A percentile compares a stretch with the other conserved stretches of the same genome.
These are phyloP conservation scores for Macropis europaea DNA, from an alignment of 2,888 invertebrate species.

Conservation along the genomic window DNA sequence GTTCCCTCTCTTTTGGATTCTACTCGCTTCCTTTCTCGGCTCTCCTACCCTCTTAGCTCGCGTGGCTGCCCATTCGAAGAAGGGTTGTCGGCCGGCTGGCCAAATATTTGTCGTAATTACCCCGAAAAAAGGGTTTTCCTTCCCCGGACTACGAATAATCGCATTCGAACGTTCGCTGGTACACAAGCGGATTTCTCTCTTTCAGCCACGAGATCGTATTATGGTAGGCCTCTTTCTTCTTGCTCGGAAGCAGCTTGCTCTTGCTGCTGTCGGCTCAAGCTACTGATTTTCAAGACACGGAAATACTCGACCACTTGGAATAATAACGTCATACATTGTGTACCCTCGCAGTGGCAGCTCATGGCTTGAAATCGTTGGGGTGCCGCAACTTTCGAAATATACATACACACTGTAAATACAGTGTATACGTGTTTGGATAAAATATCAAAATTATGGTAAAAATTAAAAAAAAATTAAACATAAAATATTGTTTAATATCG, in stretches of 20 bases:
- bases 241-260: conserved; percentile 64
- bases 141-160: conserved; percentile 35
- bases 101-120: conserved; percentile 80
- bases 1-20: background rate
- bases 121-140: conserved; percentile 51
- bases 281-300: conserved; percentile 32
- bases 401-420: too few relatives aligned
- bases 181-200: conserved; percentile 62
- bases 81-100: conserved; percentile 78
- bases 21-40: conserved; percentile 33
- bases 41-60: conserved; percentile 67
- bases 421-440: too few relatives aligned
- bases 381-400: too few relatives aligned
- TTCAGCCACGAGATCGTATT: conserved; percentile 42
- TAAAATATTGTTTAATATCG: too few relatives aligned
- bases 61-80: conserved; percentile 72
- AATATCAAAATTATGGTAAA: too few relatives aligned
- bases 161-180: conserved; percentile 33
- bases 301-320: conserved; percentile 70
- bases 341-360: conserved; percentile 16
- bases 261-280: conserved; percentile 16
- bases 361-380: too few relatives aligned
- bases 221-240: conserved; percentile 41
- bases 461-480: too few relatives aligned
- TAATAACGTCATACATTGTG: conserved; percentile 67